Conservation (phyloP, 2,797 vertebrate genomes). For the Ataeniobius toweri region DNA sequence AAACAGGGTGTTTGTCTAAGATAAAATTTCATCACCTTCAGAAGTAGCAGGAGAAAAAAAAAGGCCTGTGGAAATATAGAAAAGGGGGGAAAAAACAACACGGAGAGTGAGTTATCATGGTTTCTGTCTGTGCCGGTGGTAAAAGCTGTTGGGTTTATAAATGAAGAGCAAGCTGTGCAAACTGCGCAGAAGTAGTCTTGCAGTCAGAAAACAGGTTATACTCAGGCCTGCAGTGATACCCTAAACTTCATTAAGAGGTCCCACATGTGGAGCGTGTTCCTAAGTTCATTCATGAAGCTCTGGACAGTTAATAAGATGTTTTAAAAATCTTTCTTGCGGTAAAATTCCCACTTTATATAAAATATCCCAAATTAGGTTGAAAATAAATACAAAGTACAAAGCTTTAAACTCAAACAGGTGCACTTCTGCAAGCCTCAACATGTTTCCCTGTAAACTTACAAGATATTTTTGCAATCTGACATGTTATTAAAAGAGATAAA, state of each 20-base stretch:
- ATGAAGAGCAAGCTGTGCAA: conserved; percentile 52
- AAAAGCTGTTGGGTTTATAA: conserved; percentile 65
- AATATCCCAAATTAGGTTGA: conserved; percentile 34
- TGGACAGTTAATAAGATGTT: conserved; percentile 55
- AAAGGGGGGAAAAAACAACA: conserved; percentile 50
- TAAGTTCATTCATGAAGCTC: conserved; percentile 50
- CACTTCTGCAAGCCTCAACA: conserved; percentile 42
- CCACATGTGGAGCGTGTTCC: conserved; percentile 68
- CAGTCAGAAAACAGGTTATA: conserved; percentile 64
- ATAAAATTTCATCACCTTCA: conserved; percentile 70
- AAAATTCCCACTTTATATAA: conserved; percentile 42
- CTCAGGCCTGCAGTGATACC: conserved; percentile 57
- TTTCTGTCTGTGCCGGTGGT: conserved; percentile 55
- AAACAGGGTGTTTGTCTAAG: conserved; percentile 70
- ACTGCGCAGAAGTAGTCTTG: conserved; percentile 50
- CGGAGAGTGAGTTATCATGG: conserved; percentile 57
- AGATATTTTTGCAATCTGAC: conserved; percentile 39
- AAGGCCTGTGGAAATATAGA: conserved; percentile 38
- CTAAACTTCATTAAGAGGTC: conserved; percentile 70
- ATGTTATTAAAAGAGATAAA: conserved; percentile 62
- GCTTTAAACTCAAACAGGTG: conserved; percentile 52
- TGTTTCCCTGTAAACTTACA: conserved; percentile 6
- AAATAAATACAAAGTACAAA: conserved; percentile 53
- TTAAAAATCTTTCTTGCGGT: conserved; percentile 58
- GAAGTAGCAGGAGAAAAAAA: conserved; percentile 41